Conservation (phyloP, 2,113 vertebrate genomes). For the Ranitomeya imitator region DNA sequence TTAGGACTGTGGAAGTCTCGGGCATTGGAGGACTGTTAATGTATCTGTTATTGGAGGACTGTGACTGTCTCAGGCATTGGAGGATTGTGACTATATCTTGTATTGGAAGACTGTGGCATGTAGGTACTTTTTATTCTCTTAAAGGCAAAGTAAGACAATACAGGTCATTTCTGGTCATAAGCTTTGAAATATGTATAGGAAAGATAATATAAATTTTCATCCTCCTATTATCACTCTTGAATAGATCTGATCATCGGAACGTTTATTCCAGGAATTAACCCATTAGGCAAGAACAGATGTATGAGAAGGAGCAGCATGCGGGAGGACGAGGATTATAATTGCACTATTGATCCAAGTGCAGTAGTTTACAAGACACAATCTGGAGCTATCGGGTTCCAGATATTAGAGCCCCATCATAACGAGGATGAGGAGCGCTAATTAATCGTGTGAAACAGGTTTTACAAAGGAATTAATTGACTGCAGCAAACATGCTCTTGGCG, state of each 20-base stretch:
- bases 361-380: constrained; percentile 30
- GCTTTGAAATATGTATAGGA: too few species aligned
- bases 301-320: constrained; percentile 12
- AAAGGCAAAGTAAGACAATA: too few species aligned
- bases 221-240: not conserved
- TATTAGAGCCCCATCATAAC: not conserved
- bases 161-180: too few species aligned
- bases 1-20: too few species aligned
- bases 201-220: too few species aligned
- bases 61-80: too few species aligned
- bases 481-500: constrained; percentile 23
- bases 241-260: not conserved
- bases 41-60: too few species aligned
- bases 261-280: not conserved
- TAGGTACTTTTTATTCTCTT: too few species aligned
- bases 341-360: constrained; percentile 43
- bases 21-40: too few species aligned
- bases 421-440: constrained; percentile 19
- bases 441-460: constrained; percentile 36
- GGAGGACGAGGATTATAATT: constrained; percentile 28
- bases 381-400: constrained; percentile 28
- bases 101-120: too few species aligned
- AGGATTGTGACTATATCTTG: too few species aligned
- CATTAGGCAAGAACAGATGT: constrained; percentile 9
- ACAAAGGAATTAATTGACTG: constrained; percentile 40